A percentile compares a stretch with the other conserved stretches of the same genome.
phyloP scores from a whole-genome alignment of 2,797 vertebrate species.

The Chanos chanos region DNA sequence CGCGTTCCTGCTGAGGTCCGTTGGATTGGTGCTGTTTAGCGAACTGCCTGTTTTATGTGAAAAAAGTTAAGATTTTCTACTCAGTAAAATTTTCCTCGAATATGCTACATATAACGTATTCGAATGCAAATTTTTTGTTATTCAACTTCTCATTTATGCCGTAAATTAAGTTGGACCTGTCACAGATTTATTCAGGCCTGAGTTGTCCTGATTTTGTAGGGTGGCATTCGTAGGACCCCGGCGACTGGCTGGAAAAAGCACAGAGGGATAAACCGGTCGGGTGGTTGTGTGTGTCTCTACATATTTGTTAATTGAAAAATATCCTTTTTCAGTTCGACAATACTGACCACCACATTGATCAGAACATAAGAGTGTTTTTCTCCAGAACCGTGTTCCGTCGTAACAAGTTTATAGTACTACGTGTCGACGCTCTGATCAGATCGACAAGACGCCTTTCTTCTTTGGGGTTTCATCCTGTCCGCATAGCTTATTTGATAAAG shows the following conservation, averaged over 20 bases:
- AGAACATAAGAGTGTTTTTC: too few relatives aligned
- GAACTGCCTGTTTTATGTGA: neutral
- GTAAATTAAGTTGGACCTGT: neutral
- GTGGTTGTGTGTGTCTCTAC: slow-evolving; percentile 25
- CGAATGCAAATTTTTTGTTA: too few relatives aligned
- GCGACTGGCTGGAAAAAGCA: slow-evolving; percentile 8
- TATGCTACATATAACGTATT: too few relatives aligned
- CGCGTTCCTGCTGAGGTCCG: neutral
- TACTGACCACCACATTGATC: neutral
- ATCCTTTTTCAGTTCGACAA: neutral
- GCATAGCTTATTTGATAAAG: neutral
- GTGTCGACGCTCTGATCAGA: slow-evolving; percentile 1
- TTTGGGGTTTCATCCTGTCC: slow-evolving; percentile 4
- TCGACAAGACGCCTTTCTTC: neutral
- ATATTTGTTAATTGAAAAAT: slow-evolving; percentile 7
- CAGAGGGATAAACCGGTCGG: slow-evolving; percentile 27
- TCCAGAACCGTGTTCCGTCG: neutral
- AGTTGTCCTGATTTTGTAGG: slow-evolving; percentile 34
- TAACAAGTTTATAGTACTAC: neutral
- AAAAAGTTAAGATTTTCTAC: neutral
- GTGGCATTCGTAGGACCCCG: slow-evolving; percentile 50
- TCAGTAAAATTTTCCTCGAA: too few relatives aligned
- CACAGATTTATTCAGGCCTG: slow-evolving; percentile 18
- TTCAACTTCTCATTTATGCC: too few relatives aligned
- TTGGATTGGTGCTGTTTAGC: neutral